Conservation (phyloP, 1,140 invertebrate genomes). For the Polyergus mexicanus region DNA sequence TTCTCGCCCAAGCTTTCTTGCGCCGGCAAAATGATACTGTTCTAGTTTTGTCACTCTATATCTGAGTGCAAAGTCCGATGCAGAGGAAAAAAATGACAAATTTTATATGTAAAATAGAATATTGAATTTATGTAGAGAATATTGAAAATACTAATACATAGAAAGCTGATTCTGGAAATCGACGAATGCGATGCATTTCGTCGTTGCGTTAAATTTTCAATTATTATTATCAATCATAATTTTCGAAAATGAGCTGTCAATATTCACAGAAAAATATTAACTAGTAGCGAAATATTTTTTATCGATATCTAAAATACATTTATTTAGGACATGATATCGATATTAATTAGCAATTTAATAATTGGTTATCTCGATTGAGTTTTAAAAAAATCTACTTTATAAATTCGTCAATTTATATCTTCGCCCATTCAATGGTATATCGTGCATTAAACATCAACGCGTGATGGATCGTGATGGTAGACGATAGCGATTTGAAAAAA, state of each 20-base stretch:
- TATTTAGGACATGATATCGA: neutral
- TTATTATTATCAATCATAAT: neutral
- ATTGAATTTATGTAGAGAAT: neutral
- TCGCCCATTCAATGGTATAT: neutral
- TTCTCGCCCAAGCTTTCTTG: constrained; percentile 65
- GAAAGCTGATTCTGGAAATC: too few relatives aligned
- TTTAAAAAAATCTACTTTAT: constrained; percentile 9
- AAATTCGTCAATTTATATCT: constrained; percentile 55
- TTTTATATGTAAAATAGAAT: neutral
- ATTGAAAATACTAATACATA: neutral
- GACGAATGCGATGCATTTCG: neutral
- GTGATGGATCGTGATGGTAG: constrained; percentile 38
- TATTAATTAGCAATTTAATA: constrained; percentile 11
- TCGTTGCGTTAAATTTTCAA: neutral
- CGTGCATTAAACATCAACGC: constrained; percentile 14
- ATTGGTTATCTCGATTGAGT: neutral
- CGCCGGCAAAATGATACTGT: constrained; percentile 35
- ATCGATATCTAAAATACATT: neutral
- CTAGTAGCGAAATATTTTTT: neutral
- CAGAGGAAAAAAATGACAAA: neutral
- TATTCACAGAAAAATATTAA: neutral
- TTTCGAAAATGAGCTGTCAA: neutral
- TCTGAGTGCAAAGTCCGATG: constrained; percentile 25
- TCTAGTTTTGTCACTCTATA: constrained; percentile 42
- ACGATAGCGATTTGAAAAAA: constrained; percentile 36